phyloP scores from a whole-genome alignment of 2,113 vertebrate genomes.

The Malurus cyaneus region DNA sequence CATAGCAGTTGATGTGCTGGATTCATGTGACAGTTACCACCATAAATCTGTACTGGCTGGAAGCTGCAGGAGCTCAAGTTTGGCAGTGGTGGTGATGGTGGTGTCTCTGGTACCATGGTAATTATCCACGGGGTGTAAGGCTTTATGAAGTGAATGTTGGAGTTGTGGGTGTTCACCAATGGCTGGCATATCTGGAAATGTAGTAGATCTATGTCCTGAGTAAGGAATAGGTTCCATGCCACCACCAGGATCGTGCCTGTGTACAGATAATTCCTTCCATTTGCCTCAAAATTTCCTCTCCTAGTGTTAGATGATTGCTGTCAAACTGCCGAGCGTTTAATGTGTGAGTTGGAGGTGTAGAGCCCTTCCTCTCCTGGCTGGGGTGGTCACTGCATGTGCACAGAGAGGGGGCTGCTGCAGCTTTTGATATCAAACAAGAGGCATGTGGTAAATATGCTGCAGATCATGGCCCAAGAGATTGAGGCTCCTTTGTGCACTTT shows the following conservation, averaged over 20 bases:
- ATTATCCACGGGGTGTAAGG: background rate
- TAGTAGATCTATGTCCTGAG: background rate
- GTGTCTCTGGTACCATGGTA: background rate
- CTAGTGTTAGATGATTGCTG: background rate
- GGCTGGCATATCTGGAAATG: background rate
- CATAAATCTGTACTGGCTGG: background rate
- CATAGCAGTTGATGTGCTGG: background rate
- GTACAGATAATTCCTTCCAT: background rate
- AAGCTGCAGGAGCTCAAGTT: background rate
- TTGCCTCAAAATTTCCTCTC: background rate
- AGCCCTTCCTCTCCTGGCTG: background rate
- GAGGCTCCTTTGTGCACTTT: background rate
- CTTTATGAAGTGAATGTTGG: background rate
- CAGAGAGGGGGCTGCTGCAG: background rate
- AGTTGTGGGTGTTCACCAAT: background rate
- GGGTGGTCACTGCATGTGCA: accelerated
- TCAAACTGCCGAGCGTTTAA: background rate
- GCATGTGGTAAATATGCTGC: accelerated
- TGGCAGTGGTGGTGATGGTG: background rate
- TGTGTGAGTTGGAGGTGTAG: background rate
- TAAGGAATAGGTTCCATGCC: background rate
- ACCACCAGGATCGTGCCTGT: background rate
- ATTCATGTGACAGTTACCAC: background rate
- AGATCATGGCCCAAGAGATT: background rate
- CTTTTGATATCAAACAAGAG: background rate